Evolutionary conservation across 2,113 vertebrate species (phyloP).

Genomic region (Tragelaphus imberbis): DNA sequence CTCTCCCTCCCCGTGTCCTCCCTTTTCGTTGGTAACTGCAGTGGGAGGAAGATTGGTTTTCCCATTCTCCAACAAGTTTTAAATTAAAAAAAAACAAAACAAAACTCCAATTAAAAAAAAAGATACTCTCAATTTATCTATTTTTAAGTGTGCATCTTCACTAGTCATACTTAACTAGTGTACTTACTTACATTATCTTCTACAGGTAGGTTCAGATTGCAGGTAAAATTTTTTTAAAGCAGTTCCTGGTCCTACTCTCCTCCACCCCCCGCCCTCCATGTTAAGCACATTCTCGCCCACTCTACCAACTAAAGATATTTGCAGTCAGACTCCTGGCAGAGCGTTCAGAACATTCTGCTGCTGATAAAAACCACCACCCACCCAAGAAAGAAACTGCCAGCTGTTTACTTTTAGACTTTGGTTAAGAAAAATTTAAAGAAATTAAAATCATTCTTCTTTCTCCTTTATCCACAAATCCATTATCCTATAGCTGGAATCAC

Average conservation of each 20-base stretch:
- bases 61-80: background rate
- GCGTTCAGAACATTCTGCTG: slow-evolving; percentile 44
- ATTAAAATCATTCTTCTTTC: slow-evolving; percentile 7
- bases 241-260: background rate
- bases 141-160: background rate
- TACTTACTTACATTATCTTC: background rate
- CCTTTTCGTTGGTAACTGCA: background rate
- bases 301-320: background rate
- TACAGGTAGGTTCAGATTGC: background rate
- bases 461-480: background rate
- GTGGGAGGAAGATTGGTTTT: background rate
- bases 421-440: slow-evolving; percentile 44
- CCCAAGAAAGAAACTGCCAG: slow-evolving; percentile 41
- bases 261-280: background rate
- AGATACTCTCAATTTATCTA: background rate
- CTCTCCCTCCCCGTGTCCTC: background rate
- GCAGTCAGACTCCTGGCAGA: slow-evolving; percentile 39
- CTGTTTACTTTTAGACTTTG: slow-evolving; percentile 45
- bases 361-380: slow-evolving; percentile 49
- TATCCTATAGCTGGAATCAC: background rate
- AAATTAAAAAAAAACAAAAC: background rate
- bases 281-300: slow-evolving; percentile 8
- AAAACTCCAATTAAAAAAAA: background rate
- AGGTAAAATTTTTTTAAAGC: background rate
- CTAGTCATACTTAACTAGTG: background rate